These are phyloP conservation scores for Jordanella pulchra DNA, from an alignment of 2,797 vertebrate genomes.

Conservation along the genomic window DNA sequence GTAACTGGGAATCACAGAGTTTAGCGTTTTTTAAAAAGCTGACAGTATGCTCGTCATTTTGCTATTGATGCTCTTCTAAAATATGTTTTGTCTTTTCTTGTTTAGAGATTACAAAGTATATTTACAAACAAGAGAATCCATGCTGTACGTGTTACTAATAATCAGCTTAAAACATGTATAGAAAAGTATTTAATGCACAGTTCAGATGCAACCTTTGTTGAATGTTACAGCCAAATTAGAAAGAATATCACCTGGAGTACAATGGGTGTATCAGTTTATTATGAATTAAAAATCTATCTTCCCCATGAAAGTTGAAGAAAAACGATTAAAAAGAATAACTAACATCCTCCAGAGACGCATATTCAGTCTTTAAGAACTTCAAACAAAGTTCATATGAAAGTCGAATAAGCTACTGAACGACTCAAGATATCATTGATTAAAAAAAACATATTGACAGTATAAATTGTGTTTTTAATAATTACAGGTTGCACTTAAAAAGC, in stretches of 20 bases:
- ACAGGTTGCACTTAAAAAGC: background rate
- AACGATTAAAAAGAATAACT: background rate
- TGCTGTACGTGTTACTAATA: no score
- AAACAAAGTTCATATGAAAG: background rate
- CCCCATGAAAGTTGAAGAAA: no score
- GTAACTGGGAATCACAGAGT: conserved; percentile 78
- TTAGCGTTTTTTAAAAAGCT: background rate
- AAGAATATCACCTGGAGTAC: no score
- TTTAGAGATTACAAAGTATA: no score
- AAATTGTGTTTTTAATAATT: no score
- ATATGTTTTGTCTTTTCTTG: background rate
- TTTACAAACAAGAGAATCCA: background rate
- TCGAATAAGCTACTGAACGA: background rate
- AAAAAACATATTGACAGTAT: no score
- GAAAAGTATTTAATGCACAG: background rate
- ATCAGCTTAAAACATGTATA: background rate
- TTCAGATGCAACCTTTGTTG: no score
- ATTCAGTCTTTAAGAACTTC: background rate
- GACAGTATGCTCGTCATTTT: background rate
- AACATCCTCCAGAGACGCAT: background rate
- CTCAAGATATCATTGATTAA: background rate
- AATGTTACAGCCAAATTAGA: no score
- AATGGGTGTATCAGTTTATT: background rate
- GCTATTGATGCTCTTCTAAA: background rate
- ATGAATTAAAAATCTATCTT: background rate